Percentiles rank a stretch among this genome's conserved stretches.
phyloP scores from a whole-genome alignment of 2,797 vertebrate species.

The Clarias laeviceps region DNA sequence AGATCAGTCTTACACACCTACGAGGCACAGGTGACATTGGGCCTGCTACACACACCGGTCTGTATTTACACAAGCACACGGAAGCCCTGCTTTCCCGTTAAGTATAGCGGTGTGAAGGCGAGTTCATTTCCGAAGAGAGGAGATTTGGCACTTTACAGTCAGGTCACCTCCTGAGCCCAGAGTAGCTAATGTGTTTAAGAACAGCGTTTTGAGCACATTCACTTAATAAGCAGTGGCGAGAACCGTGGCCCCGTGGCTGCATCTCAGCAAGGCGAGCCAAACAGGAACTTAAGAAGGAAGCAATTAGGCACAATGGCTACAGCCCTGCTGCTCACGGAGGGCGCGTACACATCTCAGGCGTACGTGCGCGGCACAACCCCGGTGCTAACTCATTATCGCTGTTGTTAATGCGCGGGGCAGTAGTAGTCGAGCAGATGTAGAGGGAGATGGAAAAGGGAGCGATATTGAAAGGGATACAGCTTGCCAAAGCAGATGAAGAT shows the following conservation, averaged over 20 bases:
- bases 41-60: constrained; percentile 26
- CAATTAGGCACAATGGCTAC: constrained; percentile 15
- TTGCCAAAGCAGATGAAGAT: background rate
- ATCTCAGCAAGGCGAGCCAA: background rate
- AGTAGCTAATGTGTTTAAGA: constrained; percentile 8
- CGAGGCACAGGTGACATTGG: constrained; percentile 31
- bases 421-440: background rate
- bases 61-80: constrained; percentile 37
- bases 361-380: background rate
- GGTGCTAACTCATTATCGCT: constrained; percentile 10
- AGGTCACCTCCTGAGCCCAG: constrained; percentile 28
- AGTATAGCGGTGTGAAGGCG: background rate
- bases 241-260: background rate
- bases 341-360: background rate
- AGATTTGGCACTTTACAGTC: constrained; percentile 20
- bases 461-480: background rate
- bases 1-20: constrained; percentile 37
- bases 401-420: background rate
- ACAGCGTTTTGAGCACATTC: constrained; percentile 20
- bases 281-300: background rate
- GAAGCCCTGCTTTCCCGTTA: background rate
- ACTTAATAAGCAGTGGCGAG: constrained; percentile 24
- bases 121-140: constrained; percentile 16
- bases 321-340: background rate
- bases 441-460: background rate